Percentiles rank a stretch among this genome's conserved stretches.
These are phyloP conservation scores for Nothoprocta perdicaria DNA, from an alignment of 2,113 vertebrate species.

Conservation along the genomic window DNA sequence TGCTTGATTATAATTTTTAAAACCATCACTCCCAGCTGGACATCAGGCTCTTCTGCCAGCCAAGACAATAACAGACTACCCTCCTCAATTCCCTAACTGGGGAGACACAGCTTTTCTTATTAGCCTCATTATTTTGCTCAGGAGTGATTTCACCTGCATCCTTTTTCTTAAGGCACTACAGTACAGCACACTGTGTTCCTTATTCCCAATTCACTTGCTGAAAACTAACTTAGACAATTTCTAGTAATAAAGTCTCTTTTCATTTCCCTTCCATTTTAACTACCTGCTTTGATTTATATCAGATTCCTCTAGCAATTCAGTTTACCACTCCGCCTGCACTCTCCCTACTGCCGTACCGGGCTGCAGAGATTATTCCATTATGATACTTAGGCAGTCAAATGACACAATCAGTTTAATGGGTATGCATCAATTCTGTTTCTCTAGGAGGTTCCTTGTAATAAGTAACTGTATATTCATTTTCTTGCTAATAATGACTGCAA, in stretches of 20 bases:
- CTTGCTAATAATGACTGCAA: background rate
- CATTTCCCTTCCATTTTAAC: background rate
- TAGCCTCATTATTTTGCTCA: constrained; percentile 16
- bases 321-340: background rate
- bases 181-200: background rate
- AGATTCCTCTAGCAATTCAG: background rate
- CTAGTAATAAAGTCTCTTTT: background rate
- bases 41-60: background rate
- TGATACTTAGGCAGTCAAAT: background rate
- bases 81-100: background rate
- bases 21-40: background rate
- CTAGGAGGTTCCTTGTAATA: background rate
- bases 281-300: constrained; percentile 1
- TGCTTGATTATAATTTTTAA: background rate
- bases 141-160: background rate
- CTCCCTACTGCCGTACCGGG: fast-evolving
- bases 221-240: background rate
- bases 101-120: background rate
- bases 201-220: background rate
- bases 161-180: background rate
- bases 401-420: background rate
- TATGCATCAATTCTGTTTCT: background rate
- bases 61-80: background rate
- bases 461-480: background rate
- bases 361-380: background rate